Evolutionary conservation across 2,113 vertebrate species (phyloP).

Genomic region (Sylvicapra grimmia): DNA sequence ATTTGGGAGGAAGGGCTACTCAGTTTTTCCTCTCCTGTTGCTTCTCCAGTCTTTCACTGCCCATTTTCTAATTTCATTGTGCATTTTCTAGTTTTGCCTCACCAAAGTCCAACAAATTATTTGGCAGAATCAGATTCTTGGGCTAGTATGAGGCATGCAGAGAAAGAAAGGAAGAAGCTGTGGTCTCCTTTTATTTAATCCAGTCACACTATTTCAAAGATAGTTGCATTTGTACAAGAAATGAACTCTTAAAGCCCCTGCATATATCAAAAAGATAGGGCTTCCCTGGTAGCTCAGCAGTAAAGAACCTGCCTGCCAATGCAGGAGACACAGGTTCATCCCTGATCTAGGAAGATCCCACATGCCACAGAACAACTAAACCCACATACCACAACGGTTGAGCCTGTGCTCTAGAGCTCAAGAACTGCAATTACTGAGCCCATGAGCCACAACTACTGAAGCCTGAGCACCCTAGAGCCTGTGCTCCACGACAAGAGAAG

Average conservation of each 20-base stretch:
- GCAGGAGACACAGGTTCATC: neutral
- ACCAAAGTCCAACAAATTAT: neutral
- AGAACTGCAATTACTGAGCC: neutral
- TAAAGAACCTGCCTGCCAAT: neutral
- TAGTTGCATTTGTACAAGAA: neutral
- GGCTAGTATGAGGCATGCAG: neutral
- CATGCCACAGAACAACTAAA: neutral
- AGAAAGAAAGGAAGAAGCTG: neutral
- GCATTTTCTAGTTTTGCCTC: neutral
- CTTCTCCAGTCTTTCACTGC: neutral
- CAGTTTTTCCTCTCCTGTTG: neutral
- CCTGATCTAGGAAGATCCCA: neutral
- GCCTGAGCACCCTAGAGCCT: neutral
- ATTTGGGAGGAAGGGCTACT: neutral
- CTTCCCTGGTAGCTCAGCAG: neutral
- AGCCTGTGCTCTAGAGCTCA: neutral
- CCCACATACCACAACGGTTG: neutral
- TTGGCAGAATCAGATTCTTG: neutral
- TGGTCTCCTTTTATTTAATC: neutral
- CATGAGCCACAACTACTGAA: neutral
- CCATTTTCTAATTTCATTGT: neutral
- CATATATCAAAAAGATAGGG: neutral
- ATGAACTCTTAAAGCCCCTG: neutral
- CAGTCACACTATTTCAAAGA: neutral
- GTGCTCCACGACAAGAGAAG: neutral